Conservation (phyloP, 2,797 vertebrate genomes). For the Orientallactaga sibirica region DNA sequence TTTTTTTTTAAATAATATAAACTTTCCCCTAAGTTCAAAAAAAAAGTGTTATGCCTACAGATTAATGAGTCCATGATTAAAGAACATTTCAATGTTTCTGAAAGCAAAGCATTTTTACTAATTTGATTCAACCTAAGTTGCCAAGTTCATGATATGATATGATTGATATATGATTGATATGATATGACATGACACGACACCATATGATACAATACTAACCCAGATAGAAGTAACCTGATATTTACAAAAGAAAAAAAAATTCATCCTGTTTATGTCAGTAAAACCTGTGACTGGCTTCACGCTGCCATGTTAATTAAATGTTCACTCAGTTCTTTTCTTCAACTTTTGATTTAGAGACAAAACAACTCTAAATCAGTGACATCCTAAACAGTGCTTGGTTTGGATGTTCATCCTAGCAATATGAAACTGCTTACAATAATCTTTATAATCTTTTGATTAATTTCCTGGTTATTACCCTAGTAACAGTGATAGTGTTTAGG, state of each 20-base stretch:
- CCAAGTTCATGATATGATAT: not conserved
- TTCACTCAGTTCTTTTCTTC: no score
- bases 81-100: not conserved
- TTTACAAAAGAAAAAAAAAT: not conserved
- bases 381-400: no score
- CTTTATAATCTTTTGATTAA: not conserved
- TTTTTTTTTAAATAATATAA: not conserved
- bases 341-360: no score
- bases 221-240: not conserved
- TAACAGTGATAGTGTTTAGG: not conserved
- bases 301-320: not conserved
- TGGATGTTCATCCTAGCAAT: no score
- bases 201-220: not conserved
- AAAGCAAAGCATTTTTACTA: conserved; percentile 43
- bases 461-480: not conserved
- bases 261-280: not conserved
- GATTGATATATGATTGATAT: no score
- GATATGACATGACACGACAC: no score
- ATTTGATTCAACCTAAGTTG: not conserved
- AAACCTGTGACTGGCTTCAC: conserved; percentile 19
- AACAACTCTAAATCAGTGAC: no score
- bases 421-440: no score
- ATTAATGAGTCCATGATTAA: not conserved
- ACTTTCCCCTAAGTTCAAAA: not conserved
- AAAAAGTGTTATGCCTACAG: not conserved